Evolutionary conservation across 1,140 invertebrate species (phyloP).

Genomic region (Drosophila lacteicornis): DNA sequence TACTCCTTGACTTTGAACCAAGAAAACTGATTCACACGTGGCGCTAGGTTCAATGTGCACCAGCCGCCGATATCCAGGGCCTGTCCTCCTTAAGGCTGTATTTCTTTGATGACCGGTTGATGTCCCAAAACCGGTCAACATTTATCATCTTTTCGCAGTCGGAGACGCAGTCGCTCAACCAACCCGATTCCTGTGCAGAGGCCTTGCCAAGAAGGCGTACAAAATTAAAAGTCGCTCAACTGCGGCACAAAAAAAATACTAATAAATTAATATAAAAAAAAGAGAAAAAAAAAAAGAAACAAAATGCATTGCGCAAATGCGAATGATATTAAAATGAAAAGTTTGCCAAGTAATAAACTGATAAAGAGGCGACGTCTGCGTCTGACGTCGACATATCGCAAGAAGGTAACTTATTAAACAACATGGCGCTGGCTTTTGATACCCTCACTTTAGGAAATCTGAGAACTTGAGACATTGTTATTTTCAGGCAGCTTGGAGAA

Average conservation of each 20-base stretch:
- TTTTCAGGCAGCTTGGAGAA: neutral
- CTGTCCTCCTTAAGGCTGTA: neutral
- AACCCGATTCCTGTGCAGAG: slow-evolving; percentile 49
- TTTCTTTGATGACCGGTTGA: slow-evolving; percentile 26
- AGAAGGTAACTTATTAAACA: slow-evolving; percentile 80
- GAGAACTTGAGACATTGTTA: neutral
- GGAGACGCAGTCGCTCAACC: slow-evolving; percentile 51
- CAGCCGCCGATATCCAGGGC: slow-evolving; percentile 13
- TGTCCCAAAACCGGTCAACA: slow-evolving; percentile 62
- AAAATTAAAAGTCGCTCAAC: slow-evolving; percentile 82
- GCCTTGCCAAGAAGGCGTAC: slow-evolving; percentile 74
- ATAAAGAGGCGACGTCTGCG: slow-evolving; percentile 81
- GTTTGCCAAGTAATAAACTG: slow-evolving; percentile 83
- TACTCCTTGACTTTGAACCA: slow-evolving; percentile 52
- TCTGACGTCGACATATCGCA: slow-evolving; percentile 78
- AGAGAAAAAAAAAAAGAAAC: slow-evolving; percentile 21
- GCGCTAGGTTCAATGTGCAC: slow-evolving; percentile 37
- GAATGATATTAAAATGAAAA: slow-evolving; percentile 83
- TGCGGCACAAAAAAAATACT: slow-evolving; percentile 25
- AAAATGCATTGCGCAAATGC: slow-evolving; percentile 80
- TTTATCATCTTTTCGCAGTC: slow-evolving; percentile 55
- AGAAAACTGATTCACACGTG: slow-evolving; percentile 17
- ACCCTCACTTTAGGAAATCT: slow-evolving; percentile 17
- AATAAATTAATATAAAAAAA: slow-evolving; percentile 7
- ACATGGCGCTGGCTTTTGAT: slow-evolving; percentile 69